Percentiles rank a stretch among this genome's conserved stretches.
Conservation (phyloP, 2,113 vertebrate genomes). For the Xenopus tropicalis region DNA sequence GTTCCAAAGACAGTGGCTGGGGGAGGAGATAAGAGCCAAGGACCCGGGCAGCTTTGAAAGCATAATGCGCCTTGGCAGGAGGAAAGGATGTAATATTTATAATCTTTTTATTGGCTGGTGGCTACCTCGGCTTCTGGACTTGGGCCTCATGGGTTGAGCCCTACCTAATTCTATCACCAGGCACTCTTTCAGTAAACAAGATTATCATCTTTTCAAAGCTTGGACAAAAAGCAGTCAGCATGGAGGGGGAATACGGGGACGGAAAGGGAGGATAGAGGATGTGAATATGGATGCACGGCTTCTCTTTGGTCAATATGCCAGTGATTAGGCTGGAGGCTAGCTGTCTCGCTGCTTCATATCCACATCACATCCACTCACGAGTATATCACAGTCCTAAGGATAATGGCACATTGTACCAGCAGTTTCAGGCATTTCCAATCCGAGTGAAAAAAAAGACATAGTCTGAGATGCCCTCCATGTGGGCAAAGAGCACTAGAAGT, state of each 20-base stretch:
- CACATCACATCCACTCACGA: no score
- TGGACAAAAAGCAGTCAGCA: not conserved
- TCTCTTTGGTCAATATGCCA: no score
- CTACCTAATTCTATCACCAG: not conserved
- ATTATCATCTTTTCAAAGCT: not conserved
- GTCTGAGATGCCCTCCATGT: no score
- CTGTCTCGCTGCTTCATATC: no score
- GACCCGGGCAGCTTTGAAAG: slow-evolving; percentile 12
- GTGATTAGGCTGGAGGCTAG: no score
- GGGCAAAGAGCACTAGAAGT: no score
- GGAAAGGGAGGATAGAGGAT: not conserved
- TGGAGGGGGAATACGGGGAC: no score
- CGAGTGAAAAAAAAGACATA: no score
- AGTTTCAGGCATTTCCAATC: no score
- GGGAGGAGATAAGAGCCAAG: slow-evolving; percentile 1
- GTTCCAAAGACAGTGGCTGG: slow-evolving; percentile 16
- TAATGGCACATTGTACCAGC: no score
- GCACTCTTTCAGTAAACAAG: slow-evolving; percentile 3
- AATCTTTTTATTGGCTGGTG: slow-evolving; percentile 9
- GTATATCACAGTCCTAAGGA: no score
- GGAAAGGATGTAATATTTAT: slow-evolving; percentile 31
- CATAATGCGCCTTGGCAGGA: slow-evolving; percentile 31
- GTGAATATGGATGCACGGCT: not conserved
- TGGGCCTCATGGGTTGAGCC: not conserved
- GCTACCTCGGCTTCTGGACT: slow-evolving; percentile 3